Conservation (phyloP, 2,888 invertebrate genomes). For the Agapetus fuscipes region DNA sequence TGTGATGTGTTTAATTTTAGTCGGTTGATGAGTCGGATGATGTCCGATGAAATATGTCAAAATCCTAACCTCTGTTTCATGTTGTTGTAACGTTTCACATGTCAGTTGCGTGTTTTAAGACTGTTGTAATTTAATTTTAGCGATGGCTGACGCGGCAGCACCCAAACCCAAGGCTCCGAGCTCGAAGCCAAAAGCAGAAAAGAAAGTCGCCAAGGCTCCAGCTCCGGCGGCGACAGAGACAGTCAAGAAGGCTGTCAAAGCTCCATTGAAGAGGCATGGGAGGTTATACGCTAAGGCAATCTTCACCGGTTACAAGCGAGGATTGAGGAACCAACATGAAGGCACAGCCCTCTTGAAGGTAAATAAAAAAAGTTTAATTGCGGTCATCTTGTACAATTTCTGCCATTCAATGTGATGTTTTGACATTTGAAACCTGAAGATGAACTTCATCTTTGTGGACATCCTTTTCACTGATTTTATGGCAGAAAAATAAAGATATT, state of each 20-base stretch:
- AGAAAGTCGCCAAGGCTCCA: conserved; percentile 46
- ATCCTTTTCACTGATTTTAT: conserved; percentile 30
- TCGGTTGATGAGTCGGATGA: conserved; percentile 21
- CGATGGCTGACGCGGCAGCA: conserved; percentile 56
- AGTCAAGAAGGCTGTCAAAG: conserved; percentile 41
- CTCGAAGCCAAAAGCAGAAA: conserved; percentile 50
- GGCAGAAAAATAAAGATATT: too few relatives aligned
- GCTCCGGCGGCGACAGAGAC: conserved; percentile 46
- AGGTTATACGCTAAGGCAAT: conserved; percentile 95
- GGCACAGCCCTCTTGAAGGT: conserved; percentile 90
- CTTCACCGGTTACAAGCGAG: conserved; percentile 92
- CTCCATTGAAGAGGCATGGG: conserved; percentile 54
- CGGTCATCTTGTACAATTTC: background rate
- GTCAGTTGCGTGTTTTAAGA: conserved; percentile 5
- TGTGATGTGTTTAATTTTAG: background rate
- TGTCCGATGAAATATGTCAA: conserved; percentile 22
- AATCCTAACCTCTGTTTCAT: conserved; percentile 13
- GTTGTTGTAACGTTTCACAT: conserved; percentile 6
- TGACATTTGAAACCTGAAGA: conserved; percentile 47
- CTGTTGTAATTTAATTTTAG: conserved; percentile 26
- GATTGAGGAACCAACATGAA: conserved; percentile 95
- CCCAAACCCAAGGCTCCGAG: conserved; percentile 39
- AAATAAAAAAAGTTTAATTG: conserved; percentile 8
- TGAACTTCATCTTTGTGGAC: conserved; percentile 29
- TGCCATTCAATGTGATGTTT: conserved; percentile 32